Evolutionary conservation across 64 coral and sea anemone species (phyloP), one percentile per base, ranked within the genome.

Genomic region (Trachythela sp.): DNA sequence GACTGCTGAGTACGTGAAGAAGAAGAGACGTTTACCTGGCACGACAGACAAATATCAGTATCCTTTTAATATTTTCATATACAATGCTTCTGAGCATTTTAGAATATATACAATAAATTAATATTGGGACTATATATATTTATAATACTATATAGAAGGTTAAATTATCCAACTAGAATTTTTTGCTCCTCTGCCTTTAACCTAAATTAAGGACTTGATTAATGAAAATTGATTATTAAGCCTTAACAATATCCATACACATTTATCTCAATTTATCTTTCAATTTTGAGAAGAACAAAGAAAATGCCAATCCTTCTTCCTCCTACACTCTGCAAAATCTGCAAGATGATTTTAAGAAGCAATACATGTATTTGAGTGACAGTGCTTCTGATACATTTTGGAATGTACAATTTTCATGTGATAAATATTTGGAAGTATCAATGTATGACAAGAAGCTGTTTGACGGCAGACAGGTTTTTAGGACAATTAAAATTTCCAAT

Each of bases 391-490:
- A n/a, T 72, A 72, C 2, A 1, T 72, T 72, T 0, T 70, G 49
- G 86, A 88, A 70, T 70, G 31, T 40, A 29, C 86, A 88, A 39
- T 88, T 88, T 29, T 22, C 31, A 39, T 88, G 86, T 88, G 86
- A 88, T 0, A 88, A 67, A 41, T 88, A 39, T n/a, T n/a, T n/a
- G n/a, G n/a, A n/a, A n/a, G n/a, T n/a, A n/a, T n/a, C n/a, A n/a
- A n/a, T n/a, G n/a, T n/a, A n/a, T n/a, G n/a, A n/a, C n/a, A n/a
- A 88, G 32, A 88, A 38, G 54, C 37, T 88, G 0, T 88, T 88
- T 41, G 86, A 88, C 17, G 86, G 52, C n/a, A 64, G 34, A 29
- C 86, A 88, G n/a, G 86, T 88, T 27, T 88, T 70, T 13, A 88
- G 86, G 68, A 70, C 37, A 17, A 13, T 88, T 26, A 88, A 88